Percentiles rank a stretch among this genome's conserved stretches.
Conservation (phyloP, 2,888 invertebrate genomes). For the Serrognathus titanus region DNA sequence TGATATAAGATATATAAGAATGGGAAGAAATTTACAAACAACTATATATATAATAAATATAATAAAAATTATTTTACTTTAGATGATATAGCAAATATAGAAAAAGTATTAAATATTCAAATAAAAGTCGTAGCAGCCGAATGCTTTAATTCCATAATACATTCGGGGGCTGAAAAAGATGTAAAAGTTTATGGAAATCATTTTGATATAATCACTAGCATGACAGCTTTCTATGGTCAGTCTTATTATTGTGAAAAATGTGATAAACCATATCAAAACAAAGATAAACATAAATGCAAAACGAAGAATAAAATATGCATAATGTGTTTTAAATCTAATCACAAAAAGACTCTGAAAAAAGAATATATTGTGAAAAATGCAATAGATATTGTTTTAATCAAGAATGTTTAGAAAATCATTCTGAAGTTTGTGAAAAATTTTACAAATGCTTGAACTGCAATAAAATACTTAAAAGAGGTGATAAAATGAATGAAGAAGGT, state of each 20-base stretch:
- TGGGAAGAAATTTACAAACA: constrained; percentile 8
- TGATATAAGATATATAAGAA: not conserved
- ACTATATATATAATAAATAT: constrained; percentile 6
- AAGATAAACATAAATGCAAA: constrained; percentile 12
- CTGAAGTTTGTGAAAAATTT: too few relatives aligned
- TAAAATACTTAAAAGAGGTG: constrained; percentile 2
- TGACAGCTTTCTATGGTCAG: constrained; percentile 5
- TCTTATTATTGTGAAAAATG: constrained; percentile 13
- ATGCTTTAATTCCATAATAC: not conserved
- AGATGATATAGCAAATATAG: not conserved
- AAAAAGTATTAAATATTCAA: not conserved
- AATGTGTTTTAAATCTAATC: not conserved
- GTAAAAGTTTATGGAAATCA: constrained; percentile 6
- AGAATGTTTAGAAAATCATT: too few relatives aligned
- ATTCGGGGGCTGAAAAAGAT: not conserved
- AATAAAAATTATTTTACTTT: not conserved
- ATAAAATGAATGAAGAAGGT: constrained; percentile 7
- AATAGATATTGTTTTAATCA: too few relatives aligned
- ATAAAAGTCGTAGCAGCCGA: not conserved
- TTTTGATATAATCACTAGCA: constrained; percentile 15
- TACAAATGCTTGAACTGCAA: too few relatives aligned
- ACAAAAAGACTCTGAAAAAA: too few relatives aligned
- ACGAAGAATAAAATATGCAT: constrained; percentile 11
- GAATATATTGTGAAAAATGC: too few relatives aligned
- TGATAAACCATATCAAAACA: constrained; percentile 14